Percentiles rank a stretch among this genome's conserved stretches.
Evolutionary conservation across 35 echinoderm and acorn worm species (phyloP).

Genomic region (Apostichopus parvimensis): DNA sequence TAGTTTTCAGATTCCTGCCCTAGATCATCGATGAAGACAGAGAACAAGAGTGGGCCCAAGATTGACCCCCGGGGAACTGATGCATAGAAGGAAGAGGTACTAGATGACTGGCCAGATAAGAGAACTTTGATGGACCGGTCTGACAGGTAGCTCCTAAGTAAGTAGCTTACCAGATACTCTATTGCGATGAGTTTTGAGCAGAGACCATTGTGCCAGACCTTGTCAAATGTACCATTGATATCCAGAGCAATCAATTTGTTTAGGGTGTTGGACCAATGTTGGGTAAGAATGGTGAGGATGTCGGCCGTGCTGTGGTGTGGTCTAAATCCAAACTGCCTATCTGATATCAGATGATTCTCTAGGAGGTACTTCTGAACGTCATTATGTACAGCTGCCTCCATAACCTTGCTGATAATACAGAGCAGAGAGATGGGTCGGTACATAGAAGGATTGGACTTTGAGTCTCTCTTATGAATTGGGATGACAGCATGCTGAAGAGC

Average conservation of each 20-base stretch:
- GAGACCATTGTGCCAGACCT: too few relatives aligned
- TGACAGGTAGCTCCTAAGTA: too few relatives aligned
- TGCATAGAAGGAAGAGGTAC: too few relatives aligned
- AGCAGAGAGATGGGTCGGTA: slow-evolving; percentile 39
- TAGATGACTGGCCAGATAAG: too few relatives aligned
- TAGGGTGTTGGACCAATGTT: not conserved
- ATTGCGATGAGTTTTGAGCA: too few relatives aligned
- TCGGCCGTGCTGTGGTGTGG: slow-evolving; percentile 39
- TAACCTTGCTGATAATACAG: slow-evolving; percentile 4
- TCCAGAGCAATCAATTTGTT: not conserved
- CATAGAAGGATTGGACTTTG: slow-evolving; percentile 48
- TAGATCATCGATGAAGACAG: too few relatives aligned
- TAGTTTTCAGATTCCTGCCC: too few relatives aligned
- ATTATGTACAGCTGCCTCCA: not conserved
- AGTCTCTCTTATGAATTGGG: slow-evolving; percentile 30
- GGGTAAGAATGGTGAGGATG: slow-evolving; percentile 16
- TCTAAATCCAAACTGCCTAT: not conserved
- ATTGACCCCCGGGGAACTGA: too few relatives aligned
- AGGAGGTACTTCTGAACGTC: slow-evolving; percentile 33
- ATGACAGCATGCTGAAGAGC: not conserved
- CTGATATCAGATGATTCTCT: not conserved
- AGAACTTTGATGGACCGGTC: too few relatives aligned
- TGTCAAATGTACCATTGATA: too few relatives aligned
- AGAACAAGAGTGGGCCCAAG: too few relatives aligned
- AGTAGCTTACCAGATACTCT: too few relatives aligned